Evolutionary conservation across 1,140 invertebrate genomes (phyloP).

Genomic region (Drosophila melanogaster): DNA sequence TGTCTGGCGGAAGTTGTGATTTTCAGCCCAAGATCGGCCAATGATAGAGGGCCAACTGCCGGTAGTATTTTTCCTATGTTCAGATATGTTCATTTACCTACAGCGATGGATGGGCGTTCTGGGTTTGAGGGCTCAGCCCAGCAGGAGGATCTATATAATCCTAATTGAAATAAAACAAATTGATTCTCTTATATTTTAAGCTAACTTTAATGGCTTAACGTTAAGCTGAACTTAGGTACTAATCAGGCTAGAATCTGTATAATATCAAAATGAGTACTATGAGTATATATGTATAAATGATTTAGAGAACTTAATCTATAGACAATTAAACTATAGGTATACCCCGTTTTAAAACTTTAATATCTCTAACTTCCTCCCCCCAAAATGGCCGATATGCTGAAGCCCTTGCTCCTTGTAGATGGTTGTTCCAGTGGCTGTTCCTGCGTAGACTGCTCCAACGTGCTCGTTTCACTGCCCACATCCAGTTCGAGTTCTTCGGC

Average conservation of each 20-base stretch:
- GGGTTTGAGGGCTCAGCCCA: slow-evolving; percentile 54
- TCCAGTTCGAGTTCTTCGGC: slow-evolving; percentile 68
- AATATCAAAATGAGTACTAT: slow-evolving; percentile 44
- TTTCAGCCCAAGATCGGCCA: slow-evolving; percentile 57
- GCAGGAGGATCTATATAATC: slow-evolving; percentile 22
- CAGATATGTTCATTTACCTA: slow-evolving; percentile 76
- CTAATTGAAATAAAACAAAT: slow-evolving; percentile 14
- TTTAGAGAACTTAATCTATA: background rate
- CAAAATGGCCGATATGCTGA: slow-evolving; percentile 80
- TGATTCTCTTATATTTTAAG: slow-evolving; percentile 3
- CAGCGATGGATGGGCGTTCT: slow-evolving; percentile 61
- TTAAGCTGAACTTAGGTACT: slow-evolving; percentile 42
- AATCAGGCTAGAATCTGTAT: slow-evolving; percentile 59
- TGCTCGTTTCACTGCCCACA: slow-evolving; percentile 64
- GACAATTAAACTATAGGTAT: background rate
- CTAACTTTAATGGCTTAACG: slow-evolving; percentile 26
- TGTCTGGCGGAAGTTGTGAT: slow-evolving; percentile 81
- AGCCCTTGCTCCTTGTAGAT: slow-evolving; percentile 63
- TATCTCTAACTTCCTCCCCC: slow-evolving; percentile 64
- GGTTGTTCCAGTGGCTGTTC: slow-evolving; percentile 27
- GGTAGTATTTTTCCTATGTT: background rate
- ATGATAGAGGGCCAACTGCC: slow-evolving; percentile 57
- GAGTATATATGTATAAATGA: background rate
- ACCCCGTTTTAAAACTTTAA: background rate
- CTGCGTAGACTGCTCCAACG: slow-evolving; percentile 25